phyloP scores from a whole-genome alignment of 2,113 vertebrate genomes.

The Istiophorus platypterus region DNA sequence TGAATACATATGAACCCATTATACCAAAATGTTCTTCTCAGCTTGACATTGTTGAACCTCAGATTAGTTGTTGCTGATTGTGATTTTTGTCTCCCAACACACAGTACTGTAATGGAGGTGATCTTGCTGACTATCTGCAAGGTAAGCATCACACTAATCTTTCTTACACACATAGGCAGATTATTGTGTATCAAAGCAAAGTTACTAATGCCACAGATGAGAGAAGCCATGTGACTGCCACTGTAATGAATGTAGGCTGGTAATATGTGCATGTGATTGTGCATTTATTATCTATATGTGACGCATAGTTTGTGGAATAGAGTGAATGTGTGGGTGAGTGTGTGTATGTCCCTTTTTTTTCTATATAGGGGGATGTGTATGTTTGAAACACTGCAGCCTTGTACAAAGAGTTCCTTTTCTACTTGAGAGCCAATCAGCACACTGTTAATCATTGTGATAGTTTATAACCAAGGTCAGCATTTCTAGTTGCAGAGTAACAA shows the following conservation, averaged over 20 bases:
- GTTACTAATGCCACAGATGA: constrained; percentile 27
- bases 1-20: neutral
- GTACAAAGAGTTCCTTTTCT: constrained; percentile 54
- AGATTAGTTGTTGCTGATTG: constrained; percentile 19
- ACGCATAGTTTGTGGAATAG: constrained; percentile 9
- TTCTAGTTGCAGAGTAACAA: neutral
- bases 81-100: constrained; percentile 57
- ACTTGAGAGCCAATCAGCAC: constrained; percentile 20
- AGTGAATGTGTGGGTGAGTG: neutral
- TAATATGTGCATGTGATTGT: constrained; percentile 5
- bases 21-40: constrained; percentile 1
- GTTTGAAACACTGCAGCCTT: constrained; percentile 16
- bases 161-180: constrained; percentile 6
- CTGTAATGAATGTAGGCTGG: constrained; percentile 6
- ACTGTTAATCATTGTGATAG: constrained; percentile 27
- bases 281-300: constrained; percentile 9
- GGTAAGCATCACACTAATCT: constrained; percentile 84
- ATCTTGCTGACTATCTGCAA: constrained; percentile 99
- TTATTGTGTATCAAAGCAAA: constrained; percentile 51
- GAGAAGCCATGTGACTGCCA: constrained; percentile 11
- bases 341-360: constrained; percentile 13
- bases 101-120: constrained; percentile 98
- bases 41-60: constrained; percentile 26
- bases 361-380: constrained; percentile 9
- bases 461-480: constrained; percentile 42